phyloP scores from a whole-genome alignment of 1,140 invertebrate species.

The Coboldia fuscipes region DNA sequence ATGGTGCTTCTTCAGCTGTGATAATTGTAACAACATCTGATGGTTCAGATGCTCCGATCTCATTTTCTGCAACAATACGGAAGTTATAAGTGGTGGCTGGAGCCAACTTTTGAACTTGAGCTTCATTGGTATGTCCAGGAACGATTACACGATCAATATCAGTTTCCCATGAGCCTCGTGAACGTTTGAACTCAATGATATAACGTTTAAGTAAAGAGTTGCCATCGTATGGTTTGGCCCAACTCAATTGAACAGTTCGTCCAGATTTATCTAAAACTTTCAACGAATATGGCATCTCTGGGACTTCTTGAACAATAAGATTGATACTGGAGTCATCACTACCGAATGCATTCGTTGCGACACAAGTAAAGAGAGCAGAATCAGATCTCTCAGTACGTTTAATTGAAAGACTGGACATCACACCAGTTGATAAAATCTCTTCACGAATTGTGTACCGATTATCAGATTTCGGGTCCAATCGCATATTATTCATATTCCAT shows the following conservation, averaged over 20 bases:
- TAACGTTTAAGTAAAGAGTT: constrained; percentile 86
- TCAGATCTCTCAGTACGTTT: constrained; percentile 74
- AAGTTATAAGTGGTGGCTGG: constrained; percentile 86
- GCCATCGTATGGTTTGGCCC: constrained; percentile 85
- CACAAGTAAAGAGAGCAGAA: constrained; percentile 83
- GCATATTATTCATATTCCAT: constrained; percentile 90
- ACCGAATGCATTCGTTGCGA: constrained; percentile 85
- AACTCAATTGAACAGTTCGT: constrained; percentile 69
- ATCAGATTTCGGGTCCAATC: constrained; percentile 68
- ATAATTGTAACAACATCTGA: constrained; percentile 83
- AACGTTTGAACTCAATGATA: constrained; percentile 81
- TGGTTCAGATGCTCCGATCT: constrained; percentile 75
- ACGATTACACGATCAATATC: constrained; percentile 69
- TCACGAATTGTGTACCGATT: constrained; percentile 79
- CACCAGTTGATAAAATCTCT: constrained; percentile 67
- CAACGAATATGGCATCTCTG: constrained; percentile 75
- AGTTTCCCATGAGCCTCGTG: constrained; percentile 63
- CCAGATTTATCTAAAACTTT: constrained; percentile 84
- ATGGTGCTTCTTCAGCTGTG: constrained; percentile 84
- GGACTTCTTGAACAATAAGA: constrained; percentile 89
- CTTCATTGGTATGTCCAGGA: constrained; percentile 65
- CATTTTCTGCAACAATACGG: constrained; percentile 83
- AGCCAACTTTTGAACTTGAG: constrained; percentile 67
- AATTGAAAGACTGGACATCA: constrained; percentile 73
- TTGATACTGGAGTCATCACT: constrained; percentile 89